These are phyloP conservation scores for Leptopilina clavipes DNA, from an alignment of 1,140 invertebrate species.

Conservation along the genomic window DNA sequence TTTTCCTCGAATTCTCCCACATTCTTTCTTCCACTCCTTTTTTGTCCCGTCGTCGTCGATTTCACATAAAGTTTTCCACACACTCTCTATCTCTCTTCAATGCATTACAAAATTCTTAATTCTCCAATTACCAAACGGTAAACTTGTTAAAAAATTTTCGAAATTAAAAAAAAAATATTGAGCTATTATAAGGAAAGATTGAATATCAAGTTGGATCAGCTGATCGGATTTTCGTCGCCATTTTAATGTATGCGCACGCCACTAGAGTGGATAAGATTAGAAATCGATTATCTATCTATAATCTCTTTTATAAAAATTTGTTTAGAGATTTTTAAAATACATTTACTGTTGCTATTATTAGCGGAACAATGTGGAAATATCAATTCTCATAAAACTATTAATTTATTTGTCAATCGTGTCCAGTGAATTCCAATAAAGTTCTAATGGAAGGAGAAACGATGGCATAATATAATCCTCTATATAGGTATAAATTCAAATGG, in stretches of 20 bases:
- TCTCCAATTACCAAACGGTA: no score
- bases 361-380: not conserved
- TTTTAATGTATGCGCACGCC: no score
- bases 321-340: not conserved
- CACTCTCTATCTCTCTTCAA: not conserved
- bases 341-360: not conserved
- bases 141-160: no score
- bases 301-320: no score
- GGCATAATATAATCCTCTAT: slow-evolving; percentile 23
- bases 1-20: not conserved
- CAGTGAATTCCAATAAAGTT: slow-evolving; percentile 25
- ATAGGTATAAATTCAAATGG: slow-evolving; percentile 23
- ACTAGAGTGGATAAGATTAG: no score
- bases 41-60: not conserved
- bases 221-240: no score
- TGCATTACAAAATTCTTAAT: no score
- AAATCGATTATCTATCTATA: no score
- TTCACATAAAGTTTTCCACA: slow-evolving; percentile 10
- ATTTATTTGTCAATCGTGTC: slow-evolving; percentile 10
- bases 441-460: slow-evolving; percentile 5
- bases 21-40: not conserved
- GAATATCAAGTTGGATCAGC: no score
- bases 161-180: no score
- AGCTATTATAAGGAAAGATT: no score
- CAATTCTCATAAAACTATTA: slow-evolving; percentile 5